These are phyloP conservation scores for Eupithecia inturbata DNA, from an alignment of 2,888 invertebrate species.

Conservation along the genomic window DNA sequence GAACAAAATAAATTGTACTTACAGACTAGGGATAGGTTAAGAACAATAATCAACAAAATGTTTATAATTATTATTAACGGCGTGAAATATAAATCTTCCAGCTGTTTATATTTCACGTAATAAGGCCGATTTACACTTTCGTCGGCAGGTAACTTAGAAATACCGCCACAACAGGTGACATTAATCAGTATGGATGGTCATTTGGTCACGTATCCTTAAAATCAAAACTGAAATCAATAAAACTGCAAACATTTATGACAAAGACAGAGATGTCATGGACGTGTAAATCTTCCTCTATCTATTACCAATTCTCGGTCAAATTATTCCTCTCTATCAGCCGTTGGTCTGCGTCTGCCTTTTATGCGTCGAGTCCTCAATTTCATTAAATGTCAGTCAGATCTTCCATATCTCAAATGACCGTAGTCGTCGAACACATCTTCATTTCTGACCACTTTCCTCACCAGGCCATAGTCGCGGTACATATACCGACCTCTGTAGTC, in stretches of 20 bases:
- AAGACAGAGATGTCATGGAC: not conserved
- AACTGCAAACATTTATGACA: not conserved
- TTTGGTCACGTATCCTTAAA: not conserved
- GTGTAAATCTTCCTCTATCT: slow-evolving; percentile 1
- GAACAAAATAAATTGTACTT: slow-evolving; percentile 9
- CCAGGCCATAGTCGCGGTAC: slow-evolving; percentile 86
- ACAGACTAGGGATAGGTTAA: slow-evolving; percentile 13
- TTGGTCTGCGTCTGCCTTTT: slow-evolving; percentile 30
- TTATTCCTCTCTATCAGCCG: not conserved
- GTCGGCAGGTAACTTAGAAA: not conserved
- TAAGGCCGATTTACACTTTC: slow-evolving; percentile 2
- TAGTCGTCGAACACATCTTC: slow-evolving; percentile 90
- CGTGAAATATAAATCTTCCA: slow-evolving; percentile 64
- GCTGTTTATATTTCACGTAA: slow-evolving; percentile 64
- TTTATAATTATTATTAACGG: slow-evolving; percentile 16
- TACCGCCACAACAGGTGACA: not conserved
- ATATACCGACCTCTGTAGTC: slow-evolving; percentile 62
- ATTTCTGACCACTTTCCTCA: slow-evolving; percentile 70
- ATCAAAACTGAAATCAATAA: not conserved
- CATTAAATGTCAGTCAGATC: slow-evolving; percentile 66
- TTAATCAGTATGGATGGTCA: not conserved
- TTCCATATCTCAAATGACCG: slow-evolving; percentile 89
- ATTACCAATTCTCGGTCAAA: not conserved
- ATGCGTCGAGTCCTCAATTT: slow-evolving; percentile 34
- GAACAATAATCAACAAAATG: not conserved